phyloP scores from a whole-genome alignment of 2,113 vertebrate species.

The Phylloscopus whistleri region DNA sequence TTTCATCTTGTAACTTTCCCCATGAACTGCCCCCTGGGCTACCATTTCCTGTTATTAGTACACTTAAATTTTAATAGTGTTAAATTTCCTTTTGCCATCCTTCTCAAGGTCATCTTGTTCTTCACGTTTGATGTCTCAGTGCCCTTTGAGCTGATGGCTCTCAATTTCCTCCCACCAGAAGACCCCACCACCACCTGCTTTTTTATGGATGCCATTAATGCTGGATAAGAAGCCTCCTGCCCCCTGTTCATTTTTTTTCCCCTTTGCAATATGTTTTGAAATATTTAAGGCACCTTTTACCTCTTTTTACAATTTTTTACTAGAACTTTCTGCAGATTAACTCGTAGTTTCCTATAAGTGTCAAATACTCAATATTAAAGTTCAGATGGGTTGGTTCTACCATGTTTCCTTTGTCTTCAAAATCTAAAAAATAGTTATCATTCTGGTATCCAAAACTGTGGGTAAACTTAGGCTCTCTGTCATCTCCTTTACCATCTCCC shows the following conservation, averaged over 20 bases:
- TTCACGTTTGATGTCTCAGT: not conserved
- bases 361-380: not conserved
- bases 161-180: not conserved
- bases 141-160: not conserved
- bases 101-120: slow-evolving; percentile 15
- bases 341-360: not conserved
- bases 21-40: not conserved
- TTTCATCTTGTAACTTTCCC: not conserved
- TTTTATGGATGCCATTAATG: not conserved
- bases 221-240: not conserved
- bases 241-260: not conserved
- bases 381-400: not conserved
- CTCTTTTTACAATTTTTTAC: not conserved
- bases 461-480: not conserved
- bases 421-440: not conserved
- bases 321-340: not conserved
- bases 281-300: not conserved
- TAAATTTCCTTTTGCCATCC: not conserved
- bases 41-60: slow-evolving; percentile 5
- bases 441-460: not conserved
- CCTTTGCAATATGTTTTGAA: not conserved
- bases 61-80: slow-evolving; percentile 18
- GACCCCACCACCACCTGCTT: not conserved
- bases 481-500: not conserved
- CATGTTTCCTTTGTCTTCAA: not conserved